These are phyloP conservation scores for Nomia melanderi DNA, from an alignment of 1,140 invertebrate species.

Conservation along the genomic window DNA sequence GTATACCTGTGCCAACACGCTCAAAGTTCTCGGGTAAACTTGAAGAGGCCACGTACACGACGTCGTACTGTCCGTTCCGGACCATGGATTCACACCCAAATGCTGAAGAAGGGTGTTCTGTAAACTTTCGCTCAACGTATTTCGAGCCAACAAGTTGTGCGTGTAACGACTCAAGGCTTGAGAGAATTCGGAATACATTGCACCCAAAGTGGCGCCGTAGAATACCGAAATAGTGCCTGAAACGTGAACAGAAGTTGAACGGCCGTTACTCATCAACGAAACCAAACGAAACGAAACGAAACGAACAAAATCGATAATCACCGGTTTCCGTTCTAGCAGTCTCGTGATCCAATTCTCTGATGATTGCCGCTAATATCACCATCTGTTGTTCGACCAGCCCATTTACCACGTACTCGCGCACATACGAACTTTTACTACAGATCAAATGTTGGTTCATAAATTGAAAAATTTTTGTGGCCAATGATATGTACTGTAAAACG, in stretches of 20 bases:
- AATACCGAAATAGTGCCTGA: conserved; percentile 88
- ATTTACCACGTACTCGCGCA: conserved; percentile 82
- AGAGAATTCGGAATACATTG: conserved; percentile 90
- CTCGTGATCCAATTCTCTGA: conserved; percentile 93
- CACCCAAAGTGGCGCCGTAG: conserved; percentile 86
- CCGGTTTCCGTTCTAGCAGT: conserved; percentile 90
- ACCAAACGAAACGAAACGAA: no score
- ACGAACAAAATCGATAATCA: conserved; percentile 66
- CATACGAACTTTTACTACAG: conserved; percentile 83
- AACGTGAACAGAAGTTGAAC: conserved; percentile 45
- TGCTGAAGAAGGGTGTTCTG: conserved; percentile 88
- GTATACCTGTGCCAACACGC: conserved; percentile 87
- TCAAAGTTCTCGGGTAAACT: conserved; percentile 92
- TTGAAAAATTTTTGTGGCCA: conserved; percentile 90
- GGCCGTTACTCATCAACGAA: background rate
- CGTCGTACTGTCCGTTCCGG: conserved; percentile 79
- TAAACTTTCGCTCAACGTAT: conserved; percentile 85
- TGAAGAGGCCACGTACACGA: conserved; percentile 88
- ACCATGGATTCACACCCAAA: conserved; percentile 89
- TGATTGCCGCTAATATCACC: conserved; percentile 90
- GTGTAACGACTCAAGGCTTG: conserved; percentile 89
- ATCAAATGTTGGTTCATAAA: conserved; percentile 87
- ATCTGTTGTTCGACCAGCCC: conserved; percentile 90
- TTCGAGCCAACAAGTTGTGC: conserved; percentile 90
- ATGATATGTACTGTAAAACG: conserved; percentile 86